These are phyloP conservation scores for Apis laboriosa DNA, from an alignment of 1,140 invertebrate genomes.

Conservation along the genomic window DNA sequence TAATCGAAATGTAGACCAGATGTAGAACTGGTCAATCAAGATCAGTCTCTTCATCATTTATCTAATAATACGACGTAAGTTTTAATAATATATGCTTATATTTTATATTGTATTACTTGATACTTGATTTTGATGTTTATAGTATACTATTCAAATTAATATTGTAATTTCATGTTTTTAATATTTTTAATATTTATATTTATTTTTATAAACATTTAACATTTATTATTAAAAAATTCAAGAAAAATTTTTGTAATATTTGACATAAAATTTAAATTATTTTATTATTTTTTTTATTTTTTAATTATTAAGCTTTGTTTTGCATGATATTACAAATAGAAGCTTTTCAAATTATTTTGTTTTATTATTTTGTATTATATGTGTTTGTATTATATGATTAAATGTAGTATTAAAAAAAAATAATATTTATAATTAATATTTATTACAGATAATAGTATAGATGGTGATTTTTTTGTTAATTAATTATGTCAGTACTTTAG, in stretches of 20 bases:
- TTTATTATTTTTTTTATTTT: background rate
- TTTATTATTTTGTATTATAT: background rate
- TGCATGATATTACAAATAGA: background rate
- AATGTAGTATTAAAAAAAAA: no score
- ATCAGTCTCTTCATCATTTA: conserved; percentile 69
- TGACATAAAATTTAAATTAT: background rate
- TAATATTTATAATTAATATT: no score
- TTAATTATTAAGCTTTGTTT: background rate
- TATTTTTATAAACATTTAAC: background rate
- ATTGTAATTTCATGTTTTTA: background rate
- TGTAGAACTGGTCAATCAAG: conserved; percentile 74
- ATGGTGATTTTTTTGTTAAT: no score
- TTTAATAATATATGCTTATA: conserved; percentile 23
- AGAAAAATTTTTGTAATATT: background rate
- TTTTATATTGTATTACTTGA: conserved; percentile 1
- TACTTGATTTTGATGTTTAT: background rate
- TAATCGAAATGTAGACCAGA: conserved; percentile 74
- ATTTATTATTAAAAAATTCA: conserved; percentile 6
- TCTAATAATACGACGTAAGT: conserved; percentile 74
- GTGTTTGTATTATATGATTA: no score
- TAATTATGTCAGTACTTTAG: no score
- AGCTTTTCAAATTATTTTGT: background rate
- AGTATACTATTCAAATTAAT: conserved; percentile 1
- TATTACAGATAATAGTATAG: no score
- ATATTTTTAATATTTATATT: background rate